These are phyloP conservation scores for Antennarius maculatus DNA, from an alignment of 2,797 vertebrate species.

Conservation along the genomic window DNA sequence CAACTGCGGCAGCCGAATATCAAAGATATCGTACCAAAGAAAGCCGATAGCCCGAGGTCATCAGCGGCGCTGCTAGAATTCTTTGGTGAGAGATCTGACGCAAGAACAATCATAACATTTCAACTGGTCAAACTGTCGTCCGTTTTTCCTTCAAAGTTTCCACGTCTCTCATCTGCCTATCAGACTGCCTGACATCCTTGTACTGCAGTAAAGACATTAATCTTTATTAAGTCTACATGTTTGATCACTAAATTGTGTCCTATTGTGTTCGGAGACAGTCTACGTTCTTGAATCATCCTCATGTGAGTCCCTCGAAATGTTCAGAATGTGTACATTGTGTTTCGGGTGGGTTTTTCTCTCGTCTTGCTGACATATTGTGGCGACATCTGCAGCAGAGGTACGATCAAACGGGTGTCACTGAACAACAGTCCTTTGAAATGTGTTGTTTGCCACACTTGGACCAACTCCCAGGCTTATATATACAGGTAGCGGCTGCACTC, in stretches of 20 bases:
- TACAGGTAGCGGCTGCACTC: not conserved
- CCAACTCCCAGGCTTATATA: not conserved
- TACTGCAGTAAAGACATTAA: constrained; percentile 1
- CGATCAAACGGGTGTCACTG: constrained; percentile 30
- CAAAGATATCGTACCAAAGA: constrained; percentile 44
- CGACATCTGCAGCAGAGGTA: constrained; percentile 30
- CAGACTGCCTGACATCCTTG: constrained; percentile 7
- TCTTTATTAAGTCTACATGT: not conserved
- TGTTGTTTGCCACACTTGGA: constrained; percentile 15
- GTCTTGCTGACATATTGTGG: constrained; percentile 6
- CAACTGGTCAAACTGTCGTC: constrained; percentile 33
- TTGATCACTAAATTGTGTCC: not conserved
- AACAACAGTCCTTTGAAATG: constrained; percentile 10
- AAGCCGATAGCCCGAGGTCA: constrained; percentile 24
- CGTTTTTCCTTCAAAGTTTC: constrained; percentile 19
- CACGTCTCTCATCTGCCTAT: constrained; percentile 8
- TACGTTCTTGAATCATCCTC: not conserved
- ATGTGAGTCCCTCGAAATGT: constrained; percentile 14
- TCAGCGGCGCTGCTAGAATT: constrained; percentile 17
- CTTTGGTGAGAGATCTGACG: constrained; percentile 39
- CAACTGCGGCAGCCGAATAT: constrained; percentile 32
- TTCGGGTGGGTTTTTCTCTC: not conserved
- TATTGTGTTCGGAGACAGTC: not conserved
- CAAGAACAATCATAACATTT: constrained; percentile 39
- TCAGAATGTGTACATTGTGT: constrained; percentile 7